Evolutionary conservation across 1,140 invertebrate species (phyloP).

Genomic region (Drosophila bocqueti): DNA sequence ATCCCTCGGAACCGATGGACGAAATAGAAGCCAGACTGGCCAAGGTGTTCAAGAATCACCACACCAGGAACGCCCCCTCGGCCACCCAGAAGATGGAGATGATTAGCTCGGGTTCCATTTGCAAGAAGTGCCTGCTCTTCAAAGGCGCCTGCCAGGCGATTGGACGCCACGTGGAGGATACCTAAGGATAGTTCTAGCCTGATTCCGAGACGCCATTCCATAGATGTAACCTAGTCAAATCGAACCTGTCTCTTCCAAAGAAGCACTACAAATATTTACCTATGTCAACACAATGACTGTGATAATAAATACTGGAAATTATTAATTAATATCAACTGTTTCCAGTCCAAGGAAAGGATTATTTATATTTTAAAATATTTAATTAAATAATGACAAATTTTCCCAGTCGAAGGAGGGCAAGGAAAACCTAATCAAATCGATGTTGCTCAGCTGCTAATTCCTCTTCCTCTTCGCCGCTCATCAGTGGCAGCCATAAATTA

Average conservation of each 20-base stretch:
- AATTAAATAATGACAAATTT: background rate
- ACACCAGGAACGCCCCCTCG: background rate
- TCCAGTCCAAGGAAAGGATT: background rate
- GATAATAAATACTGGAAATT: too few species aligned
- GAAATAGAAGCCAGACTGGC: conserved; percentile 27
- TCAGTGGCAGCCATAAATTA: conserved; percentile 49
- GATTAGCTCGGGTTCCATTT: conserved; percentile 25
- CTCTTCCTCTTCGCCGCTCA: conserved; percentile 1
- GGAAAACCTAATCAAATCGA: conserved; percentile 37
- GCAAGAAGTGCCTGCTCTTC: conserved; percentile 54
- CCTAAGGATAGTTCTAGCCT: background rate
- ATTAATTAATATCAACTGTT: too few species aligned
- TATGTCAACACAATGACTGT: too few species aligned
- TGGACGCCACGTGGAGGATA: conserved; percentile 19
- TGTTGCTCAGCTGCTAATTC: conserved; percentile 27
- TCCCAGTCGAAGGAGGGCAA: background rate
- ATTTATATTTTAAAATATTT: background rate
- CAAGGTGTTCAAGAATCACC: conserved; percentile 30
- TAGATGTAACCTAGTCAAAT: too few species aligned
- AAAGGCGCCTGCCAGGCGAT: conserved; percentile 21
- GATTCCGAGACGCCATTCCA: too few species aligned
- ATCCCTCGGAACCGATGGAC: conserved; percentile 12
- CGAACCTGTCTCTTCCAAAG: too few species aligned
- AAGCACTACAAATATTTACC: too few species aligned
- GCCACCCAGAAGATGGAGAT: conserved; percentile 28